A percentile compares a stretch with the other conserved stretches of the same genome.
Evolutionary conservation across 2,113 vertebrate genomes (phyloP).

Genomic region (Lathamus discolor): DNA sequence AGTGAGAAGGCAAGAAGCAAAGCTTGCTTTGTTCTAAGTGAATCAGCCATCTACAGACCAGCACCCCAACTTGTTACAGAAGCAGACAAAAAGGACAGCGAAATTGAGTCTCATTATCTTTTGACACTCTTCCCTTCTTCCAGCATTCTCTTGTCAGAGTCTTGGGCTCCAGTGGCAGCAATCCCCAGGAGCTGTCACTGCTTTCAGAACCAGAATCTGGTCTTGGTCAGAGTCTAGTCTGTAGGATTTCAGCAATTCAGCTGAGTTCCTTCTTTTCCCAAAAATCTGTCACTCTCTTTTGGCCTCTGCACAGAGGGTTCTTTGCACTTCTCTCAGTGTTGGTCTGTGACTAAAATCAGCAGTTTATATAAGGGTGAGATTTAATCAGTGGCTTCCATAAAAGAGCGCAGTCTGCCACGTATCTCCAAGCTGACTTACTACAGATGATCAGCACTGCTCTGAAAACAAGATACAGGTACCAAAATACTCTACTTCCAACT

Average conservation of each 20-base stretch:
- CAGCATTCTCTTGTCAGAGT: background rate
- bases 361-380: background rate
- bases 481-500: slow-evolving; percentile 22
- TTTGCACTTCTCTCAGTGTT: background rate
- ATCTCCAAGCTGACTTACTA: background rate
- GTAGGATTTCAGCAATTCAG: background rate
- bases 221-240: background rate
- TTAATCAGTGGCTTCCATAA: background rate
- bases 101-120: background rate
- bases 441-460: background rate
- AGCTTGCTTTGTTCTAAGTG: background rate
- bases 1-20: background rate
- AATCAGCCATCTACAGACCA: background rate
- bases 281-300: background rate
- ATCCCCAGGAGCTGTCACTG: background rate
- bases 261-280: background rate
- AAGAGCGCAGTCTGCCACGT: background rate
- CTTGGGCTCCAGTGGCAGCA: background rate
- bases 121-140: background rate
- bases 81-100: background rate
- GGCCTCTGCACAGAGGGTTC: background rate
- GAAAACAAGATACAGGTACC: background rate
- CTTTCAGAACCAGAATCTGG: background rate
- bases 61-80: background rate
- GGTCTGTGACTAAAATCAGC: background rate